Evolutionary conservation across 2,797 vertebrate genomes (phyloP).

Genomic region (Paguma larvata): DNA sequence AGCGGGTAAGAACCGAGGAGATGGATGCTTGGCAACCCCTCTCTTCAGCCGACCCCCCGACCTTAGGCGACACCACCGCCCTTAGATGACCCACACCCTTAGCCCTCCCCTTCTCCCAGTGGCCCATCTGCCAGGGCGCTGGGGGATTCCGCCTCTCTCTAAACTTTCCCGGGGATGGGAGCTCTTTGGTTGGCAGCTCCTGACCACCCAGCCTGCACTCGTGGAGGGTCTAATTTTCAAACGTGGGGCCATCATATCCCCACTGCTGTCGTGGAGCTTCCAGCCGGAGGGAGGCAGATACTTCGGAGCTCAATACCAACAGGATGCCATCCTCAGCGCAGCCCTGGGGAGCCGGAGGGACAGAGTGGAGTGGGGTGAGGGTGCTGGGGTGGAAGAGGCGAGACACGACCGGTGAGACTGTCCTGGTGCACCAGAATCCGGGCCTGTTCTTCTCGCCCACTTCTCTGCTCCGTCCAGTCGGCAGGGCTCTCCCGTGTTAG

Average conservation of each 20-base stretch:
- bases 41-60: too few relatives aligned
- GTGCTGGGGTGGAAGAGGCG: too few relatives aligned
- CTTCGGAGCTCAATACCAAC: too few relatives aligned
- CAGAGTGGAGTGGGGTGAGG: background rate
- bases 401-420: rapidly evolving
- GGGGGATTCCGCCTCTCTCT: too few relatives aligned
- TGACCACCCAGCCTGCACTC: background rate
- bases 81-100: background rate
- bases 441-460: rapidly evolving
- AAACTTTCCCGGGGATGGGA: background rate
- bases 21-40: background rate
- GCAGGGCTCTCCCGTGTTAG: background rate
- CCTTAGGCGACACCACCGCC: too few relatives aligned
- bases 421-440: rapidly evolving
- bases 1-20: slow-evolving; percentile 79
- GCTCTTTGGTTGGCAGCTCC: background rate
- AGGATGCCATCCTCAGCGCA: background rate
- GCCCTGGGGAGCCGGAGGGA: too few relatives aligned
- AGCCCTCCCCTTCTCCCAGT: too few relatives aligned
- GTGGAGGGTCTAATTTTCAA: background rate
- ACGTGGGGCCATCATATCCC: background rate
- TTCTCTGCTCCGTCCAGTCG: background rate
- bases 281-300: too few relatives aligned
- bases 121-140: background rate
- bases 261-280: background rate